Base-by-base conservation (phyloP, 2,113 vertebrate genomes). In the Elachura formosa region DNA sequence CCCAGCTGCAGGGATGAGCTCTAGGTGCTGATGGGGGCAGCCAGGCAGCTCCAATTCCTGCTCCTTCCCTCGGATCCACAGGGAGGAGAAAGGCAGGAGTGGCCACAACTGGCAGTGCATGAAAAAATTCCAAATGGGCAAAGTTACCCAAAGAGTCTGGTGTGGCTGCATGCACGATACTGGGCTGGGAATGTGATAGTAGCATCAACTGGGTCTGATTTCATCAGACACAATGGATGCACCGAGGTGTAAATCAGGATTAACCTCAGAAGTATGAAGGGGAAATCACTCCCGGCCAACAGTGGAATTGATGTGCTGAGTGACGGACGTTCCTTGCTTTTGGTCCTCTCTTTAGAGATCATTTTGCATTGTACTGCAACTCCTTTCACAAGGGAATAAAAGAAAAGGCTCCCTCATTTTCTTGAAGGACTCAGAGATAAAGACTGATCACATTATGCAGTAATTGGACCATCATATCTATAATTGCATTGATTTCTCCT, bases 401-500 rank as follows among this genome's bases (percentile, higher is more conserved):
- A 63, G 82, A 83, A 86, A 92, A 59, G 43, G 52, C 58, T 82
- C 74, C 45, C 46, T 78, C 86, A 82, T 96, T 96, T 96, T 92
- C 89, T 83, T 95, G 94, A 84, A 95, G 90, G 92, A 52, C 75
- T 94, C 67, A 31, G 87, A 95, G 93, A 94, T 94, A 96, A 96
- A 93, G 78, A 72, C 64, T 76, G 94, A 92, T 97, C 87, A 33
- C 90, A 83, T 96, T 96, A 95, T 89, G 0, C 55, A 67, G 95
- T 95, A 96, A 96, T 87, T 91, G 90, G 95, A 95, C 86, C 94
- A 88, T 96, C 93, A 90, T 96, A 93, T 96, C 87, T 96, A 92
- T 96, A 96, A 94, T 86, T 95, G 94, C 93, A 96, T 94, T 96
- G 94, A 93, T 97, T 95, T 96, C 89, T 96, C 78, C 95, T 95